These are phyloP conservation scores for Drosophila lacicola DNA, from an alignment of 2,888 invertebrate species.

Conservation along the genomic window DNA sequence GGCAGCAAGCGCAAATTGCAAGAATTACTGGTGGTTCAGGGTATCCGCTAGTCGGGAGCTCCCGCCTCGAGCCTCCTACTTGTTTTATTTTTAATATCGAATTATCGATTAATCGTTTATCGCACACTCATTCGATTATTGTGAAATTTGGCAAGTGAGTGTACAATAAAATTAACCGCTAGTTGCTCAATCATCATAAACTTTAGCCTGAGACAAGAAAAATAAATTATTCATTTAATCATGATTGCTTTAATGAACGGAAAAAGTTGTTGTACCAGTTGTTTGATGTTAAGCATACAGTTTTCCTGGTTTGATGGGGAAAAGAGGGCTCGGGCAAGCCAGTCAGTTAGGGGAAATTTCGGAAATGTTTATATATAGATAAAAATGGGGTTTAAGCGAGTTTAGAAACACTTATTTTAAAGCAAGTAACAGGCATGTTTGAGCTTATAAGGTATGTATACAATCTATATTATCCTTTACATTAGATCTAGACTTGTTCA, in stretches of 20 bases:
- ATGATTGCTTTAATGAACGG: slow-evolving; percentile 14
- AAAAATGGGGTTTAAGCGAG: neutral
- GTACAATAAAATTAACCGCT: slow-evolving; percentile 6
- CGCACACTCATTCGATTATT: slow-evolving; percentile 10
- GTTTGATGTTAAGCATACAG: neutral
- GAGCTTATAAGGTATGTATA: too few species aligned
- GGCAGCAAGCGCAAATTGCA: too few species aligned
- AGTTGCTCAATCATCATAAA: neutral
- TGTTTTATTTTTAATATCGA: neutral
- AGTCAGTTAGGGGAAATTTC: too few species aligned
- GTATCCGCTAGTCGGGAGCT: too few species aligned
- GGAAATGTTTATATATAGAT: neutral
- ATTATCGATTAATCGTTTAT: neutral
- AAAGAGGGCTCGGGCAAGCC: neutral
- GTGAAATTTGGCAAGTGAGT: slow-evolving; percentile 8
- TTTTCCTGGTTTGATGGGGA: neutral
- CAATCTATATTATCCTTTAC: too few species aligned
- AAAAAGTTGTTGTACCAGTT: slow-evolving; percentile 20
- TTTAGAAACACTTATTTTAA: too few species aligned
- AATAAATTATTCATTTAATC: neutral
- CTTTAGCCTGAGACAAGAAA: neutral
- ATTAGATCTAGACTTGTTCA: too few species aligned
- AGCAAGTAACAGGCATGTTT: too few species aligned
- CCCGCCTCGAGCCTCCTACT: too few species aligned
- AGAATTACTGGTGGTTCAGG: too few species aligned